Conservation (phyloP, 2,797 vertebrate species). For the Pipistrellus pygmaeus region DNA sequence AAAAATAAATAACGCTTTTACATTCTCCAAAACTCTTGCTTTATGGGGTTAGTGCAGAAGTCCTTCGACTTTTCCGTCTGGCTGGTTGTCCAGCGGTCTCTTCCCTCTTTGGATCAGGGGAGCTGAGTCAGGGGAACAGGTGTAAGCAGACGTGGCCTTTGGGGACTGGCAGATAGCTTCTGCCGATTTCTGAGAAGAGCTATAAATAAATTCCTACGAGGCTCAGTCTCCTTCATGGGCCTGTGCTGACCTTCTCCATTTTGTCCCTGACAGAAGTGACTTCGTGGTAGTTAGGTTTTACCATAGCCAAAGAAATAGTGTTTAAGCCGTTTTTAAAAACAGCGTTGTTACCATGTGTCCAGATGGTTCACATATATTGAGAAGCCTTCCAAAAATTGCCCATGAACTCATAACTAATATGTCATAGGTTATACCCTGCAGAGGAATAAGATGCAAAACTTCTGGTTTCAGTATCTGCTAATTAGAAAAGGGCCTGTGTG, state of each 20-base stretch:
- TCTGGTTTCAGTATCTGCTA: not conserved
- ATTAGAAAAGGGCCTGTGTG: not conserved
- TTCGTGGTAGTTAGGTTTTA: not conserved
- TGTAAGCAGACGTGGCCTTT: not conserved
- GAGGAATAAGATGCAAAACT: not conserved
- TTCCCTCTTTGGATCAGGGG: not conserved
- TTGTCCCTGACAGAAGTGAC: not conserved
- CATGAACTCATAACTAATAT: not conserved
- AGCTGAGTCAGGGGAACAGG: not conserved
- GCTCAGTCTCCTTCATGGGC: not conserved
- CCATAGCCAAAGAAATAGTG: not conserved
- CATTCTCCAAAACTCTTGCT: not conserved
- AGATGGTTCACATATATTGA: not conserved
- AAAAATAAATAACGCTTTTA: constrained; percentile 12
- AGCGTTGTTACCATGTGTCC: not conserved
- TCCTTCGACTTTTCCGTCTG: not conserved
- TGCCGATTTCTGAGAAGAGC: not conserved
- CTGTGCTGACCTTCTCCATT: not conserved
- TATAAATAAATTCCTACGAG: not conserved
- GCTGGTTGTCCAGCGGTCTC: not conserved
- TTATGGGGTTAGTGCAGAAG: not conserved
- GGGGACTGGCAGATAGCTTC: not conserved
- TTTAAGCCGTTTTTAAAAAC: not conserved
- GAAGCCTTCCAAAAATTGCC: not conserved
- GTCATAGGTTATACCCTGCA: not conserved